phyloP scores from a whole-genome alignment of 2,888 invertebrate genomes.

The Agrochola lychnidis region DNA sequence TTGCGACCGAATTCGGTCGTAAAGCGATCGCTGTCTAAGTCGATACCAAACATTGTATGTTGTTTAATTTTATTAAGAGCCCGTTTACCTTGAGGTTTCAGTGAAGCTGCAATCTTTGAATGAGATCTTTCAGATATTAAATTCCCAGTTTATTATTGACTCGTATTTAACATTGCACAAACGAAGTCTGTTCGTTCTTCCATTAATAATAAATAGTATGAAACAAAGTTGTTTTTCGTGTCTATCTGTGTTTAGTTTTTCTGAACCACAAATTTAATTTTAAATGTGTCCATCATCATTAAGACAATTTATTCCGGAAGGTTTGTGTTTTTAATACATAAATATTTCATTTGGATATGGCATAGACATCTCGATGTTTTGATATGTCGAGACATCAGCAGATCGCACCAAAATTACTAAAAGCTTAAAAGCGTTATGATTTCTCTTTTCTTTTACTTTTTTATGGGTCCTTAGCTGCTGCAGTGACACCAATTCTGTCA shows the following conservation, averaged over 20 bases:
- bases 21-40: too few relatives aligned
- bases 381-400: too few relatives aligned
- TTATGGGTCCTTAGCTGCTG: too few relatives aligned
- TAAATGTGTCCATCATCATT: background rate
- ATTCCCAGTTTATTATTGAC: constrained; percentile 15
- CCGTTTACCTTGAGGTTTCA: background rate
- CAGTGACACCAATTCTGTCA: too few relatives aligned
- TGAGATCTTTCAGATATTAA: constrained; percentile 24
- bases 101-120: constrained; percentile 1
- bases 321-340: too few relatives aligned
- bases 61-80: background rate
- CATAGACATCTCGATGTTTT: too few relatives aligned
- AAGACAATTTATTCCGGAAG: background rate
- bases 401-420: too few relatives aligned
- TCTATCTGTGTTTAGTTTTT: background rate
- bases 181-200: constrained; percentile 5
- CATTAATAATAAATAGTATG: background rate
- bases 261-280: background rate
- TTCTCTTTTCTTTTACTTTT: too few relatives aligned
- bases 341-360: too few relatives aligned
- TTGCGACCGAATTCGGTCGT: too few relatives aligned
- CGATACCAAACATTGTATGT: background rate
- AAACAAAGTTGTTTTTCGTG: background rate
- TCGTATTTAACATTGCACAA: constrained; percentile 12
- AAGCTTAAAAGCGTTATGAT: too few relatives aligned